Evolutionary conservation across 2,113 vertebrate species (phyloP).

Genomic region (Okapia johnstoni): DNA sequence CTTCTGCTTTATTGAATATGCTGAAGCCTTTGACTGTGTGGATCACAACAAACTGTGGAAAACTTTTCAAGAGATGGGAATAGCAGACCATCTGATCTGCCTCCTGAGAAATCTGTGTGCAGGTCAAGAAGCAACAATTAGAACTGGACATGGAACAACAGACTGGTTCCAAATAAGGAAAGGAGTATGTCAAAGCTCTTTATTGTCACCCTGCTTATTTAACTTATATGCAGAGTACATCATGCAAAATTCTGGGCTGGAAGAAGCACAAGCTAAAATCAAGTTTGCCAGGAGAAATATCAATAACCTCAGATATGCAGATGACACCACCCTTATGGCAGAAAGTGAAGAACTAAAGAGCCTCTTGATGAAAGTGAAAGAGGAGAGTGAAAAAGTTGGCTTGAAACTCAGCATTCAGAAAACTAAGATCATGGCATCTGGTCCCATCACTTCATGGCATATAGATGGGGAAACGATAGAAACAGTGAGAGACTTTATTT

Average conservation of each 20-base stretch:
- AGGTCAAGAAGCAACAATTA: neutral
- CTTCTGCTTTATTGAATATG: neutral
- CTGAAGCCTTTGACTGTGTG: neutral
- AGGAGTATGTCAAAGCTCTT: neutral
- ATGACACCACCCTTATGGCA: neutral
- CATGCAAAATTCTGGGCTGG: neutral
- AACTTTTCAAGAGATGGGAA: neutral
- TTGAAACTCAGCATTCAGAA: neutral
- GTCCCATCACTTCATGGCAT: neutral
- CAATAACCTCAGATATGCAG: neutral
- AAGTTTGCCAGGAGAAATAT: neutral
- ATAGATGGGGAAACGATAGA: neutral
- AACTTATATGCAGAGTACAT: neutral
- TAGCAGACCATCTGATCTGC: neutral
- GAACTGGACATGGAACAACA: neutral
- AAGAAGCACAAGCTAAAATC: neutral
- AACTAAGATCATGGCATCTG: neutral
- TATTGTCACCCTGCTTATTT: neutral
- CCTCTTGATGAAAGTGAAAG: neutral
- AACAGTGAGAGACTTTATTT: neutral
- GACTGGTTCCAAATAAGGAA: neutral
- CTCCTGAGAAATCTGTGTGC: neutral
- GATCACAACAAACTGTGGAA: neutral
- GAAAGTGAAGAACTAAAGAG: neutral
- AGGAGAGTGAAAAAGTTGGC: neutral